A percentile compares a stretch with the other conserved stretches of the same genome.
phyloP scores from a whole-genome alignment of 1,140 invertebrate genomes.

The Littorina saxatilis region DNA sequence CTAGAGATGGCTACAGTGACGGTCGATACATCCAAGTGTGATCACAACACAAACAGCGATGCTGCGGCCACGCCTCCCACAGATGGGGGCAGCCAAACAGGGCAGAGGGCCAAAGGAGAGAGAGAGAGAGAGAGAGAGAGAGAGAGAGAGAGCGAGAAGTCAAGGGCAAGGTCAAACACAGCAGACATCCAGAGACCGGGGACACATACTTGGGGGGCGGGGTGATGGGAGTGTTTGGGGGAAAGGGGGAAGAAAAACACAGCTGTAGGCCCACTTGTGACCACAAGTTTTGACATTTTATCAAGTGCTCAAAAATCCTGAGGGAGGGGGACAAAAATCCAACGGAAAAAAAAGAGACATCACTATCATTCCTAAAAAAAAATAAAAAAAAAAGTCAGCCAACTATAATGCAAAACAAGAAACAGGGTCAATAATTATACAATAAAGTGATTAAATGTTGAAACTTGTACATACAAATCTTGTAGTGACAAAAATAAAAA shows the following conservation, averaged over 20 bases:
- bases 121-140: too few relatives aligned
- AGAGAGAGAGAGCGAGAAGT: too few relatives aligned
- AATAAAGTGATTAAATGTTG: conserved; percentile 27
- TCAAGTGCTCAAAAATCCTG: conserved; percentile 26
- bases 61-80: conserved; percentile 22
- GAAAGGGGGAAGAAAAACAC: too few relatives aligned
- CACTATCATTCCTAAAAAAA: conserved; percentile 6
- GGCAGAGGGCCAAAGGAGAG: neutral
- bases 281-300: neutral
- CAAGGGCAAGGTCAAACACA: neutral
- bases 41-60: conserved; percentile 44
- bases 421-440: neutral
- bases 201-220: neutral
- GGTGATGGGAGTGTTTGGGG: neutral
- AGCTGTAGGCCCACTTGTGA: neutral
- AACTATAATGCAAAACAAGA: conserved; percentile 1
- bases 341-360: conserved; percentile 24
- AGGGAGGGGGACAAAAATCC: conserved; percentile 17
- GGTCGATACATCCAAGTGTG: conserved; percentile 42
- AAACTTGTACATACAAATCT: conserved; percentile 29
- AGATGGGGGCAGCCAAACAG: conserved; percentile 9
- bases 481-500: conserved; percentile 7
- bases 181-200: neutral
- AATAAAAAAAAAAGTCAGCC: conserved; percentile 8
- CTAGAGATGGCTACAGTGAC: conserved; percentile 41